Base-by-base conservation (phyloP, 2,797 vertebrate species). In the Calcarius lapponicus region DNA sequence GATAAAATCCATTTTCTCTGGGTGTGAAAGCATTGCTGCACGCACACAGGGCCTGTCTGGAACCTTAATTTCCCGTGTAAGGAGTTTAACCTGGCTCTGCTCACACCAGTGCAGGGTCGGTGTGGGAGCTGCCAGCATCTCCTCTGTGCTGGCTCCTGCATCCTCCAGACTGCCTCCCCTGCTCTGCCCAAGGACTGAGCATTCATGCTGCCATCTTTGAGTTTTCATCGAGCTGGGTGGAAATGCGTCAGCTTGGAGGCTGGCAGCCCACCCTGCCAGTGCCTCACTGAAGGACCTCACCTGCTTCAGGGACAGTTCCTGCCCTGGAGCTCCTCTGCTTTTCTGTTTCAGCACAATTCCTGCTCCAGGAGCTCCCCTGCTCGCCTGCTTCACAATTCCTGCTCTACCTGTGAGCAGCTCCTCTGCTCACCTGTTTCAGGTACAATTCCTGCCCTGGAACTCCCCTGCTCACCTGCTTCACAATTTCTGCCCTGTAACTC, bases 1-100 rank as follows among this genome's bases (percentile, higher is more conserved):
- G 88, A 40, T 34, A 65, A 90, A 92, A 92, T 71, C 65, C 45
- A 6, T 88, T 93, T 86, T 38, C 73, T 85, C n/a, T 66, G 65
- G 40, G 48, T 24, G 19, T 60, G 14, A 20, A 50, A 56, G 13
- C 6, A 51, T 14, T 6, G 40, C 7, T 31, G 17, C 0, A 3
- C 26, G 6, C n/a, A 9, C 8, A 3, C 7, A 45, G 67, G 38
- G 66, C 8, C 80, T 38, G 53, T 42, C 3, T 1, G 2, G 22
- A 8, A 3, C 14, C 60, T 66, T 57, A 4, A 34, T 9, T 79
- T 45, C 31, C 67, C 3, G 5, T 17, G 80, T 8, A 1, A 56
- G 43, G 70, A 28, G 4, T 57, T 73, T 64, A 29, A 47, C 54
- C 73, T 34, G 53, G 47, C 29, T 86, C 58, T 80, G 58, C 64